Conservation (phyloP, 1,140 invertebrate genomes). For the Heliconius melpomene region DNA sequence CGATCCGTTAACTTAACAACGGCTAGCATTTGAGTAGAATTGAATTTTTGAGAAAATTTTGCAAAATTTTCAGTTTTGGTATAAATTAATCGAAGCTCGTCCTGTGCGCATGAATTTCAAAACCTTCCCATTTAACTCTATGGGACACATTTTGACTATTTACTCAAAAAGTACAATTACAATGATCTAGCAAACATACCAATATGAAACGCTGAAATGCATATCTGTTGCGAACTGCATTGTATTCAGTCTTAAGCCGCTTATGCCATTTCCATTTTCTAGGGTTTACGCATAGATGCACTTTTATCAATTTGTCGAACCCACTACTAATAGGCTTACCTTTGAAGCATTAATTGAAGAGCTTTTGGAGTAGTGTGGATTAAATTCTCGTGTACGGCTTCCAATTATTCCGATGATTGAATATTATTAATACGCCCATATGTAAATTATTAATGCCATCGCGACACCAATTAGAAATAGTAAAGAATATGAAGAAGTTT, state of each 20-base stretch:
- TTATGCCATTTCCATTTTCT: constrained; percentile 1
- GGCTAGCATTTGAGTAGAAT: too few relatives aligned
- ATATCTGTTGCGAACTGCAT: background rate
- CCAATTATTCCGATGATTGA: background rate
- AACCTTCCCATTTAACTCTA: too few relatives aligned
- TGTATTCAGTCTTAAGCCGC: background rate
- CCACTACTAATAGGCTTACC: background rate
- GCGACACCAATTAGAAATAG: too few relatives aligned
- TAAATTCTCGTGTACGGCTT: background rate
- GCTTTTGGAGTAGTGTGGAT: background rate
- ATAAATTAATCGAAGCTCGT: too few relatives aligned
- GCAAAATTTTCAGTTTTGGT: too few relatives aligned
- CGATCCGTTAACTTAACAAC: too few relatives aligned
- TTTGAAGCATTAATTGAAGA: background rate
- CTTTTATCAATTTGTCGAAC: background rate
- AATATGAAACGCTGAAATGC: background rate
- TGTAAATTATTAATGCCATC: too few relatives aligned
- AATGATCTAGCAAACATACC: background rate
- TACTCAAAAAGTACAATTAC: too few relatives aligned
- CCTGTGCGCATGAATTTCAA: too few relatives aligned
- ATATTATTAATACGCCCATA: background rate
- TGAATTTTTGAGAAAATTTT: too few relatives aligned
- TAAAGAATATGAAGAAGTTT: too few relatives aligned
- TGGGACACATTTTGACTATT: too few relatives aligned
- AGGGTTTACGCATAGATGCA: background rate